Evolutionary conservation across 1,140 invertebrate species (phyloP), one percentile per base, ranked within the genome.

Genomic region (Stegodyphus mimosarum): DNA sequence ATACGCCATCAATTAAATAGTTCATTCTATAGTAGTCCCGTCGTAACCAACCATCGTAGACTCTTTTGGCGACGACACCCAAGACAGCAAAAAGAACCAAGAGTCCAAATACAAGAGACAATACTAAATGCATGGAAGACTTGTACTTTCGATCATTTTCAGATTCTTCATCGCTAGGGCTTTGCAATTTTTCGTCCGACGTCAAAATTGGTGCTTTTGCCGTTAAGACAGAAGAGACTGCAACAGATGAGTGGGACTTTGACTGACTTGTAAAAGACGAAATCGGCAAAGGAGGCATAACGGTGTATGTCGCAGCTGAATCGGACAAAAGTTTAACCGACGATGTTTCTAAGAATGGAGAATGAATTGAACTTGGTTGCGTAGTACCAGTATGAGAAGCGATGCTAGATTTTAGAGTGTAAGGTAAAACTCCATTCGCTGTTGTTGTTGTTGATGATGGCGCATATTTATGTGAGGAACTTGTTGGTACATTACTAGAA

Each of bases 1-100:
- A 95, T 93, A 95, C 95, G 87, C 94, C 94, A 90, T 95, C 94
- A 87, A 95, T 93, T 9, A 95, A 91, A 89, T 94, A 95, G 90
- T 95, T 94, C 94, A 95, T 95, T 88, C 94, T 91, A 87, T 93
- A 92, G 88, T 95, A 95, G 90, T 95, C 94, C 88, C 94, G 91
- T 87, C 94, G 94, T 87, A 94, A 93, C 94, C 94, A 95, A 89
- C 94, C 94, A 89, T 95, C 94, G 89, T 92, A 91, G 7, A 94
- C 92, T 87, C 92, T 90, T 89, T 92, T 93, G 78, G 76, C 85
- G 15, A 86, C 77, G 49, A 80, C 74, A 0, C 85, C 85, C 7
- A 86, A 55, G 3, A 86, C 85, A 15, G 72, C 63, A 2, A 86
- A 79, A 9, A 86, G 76, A 55, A 86, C 85, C 50, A 86, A 33